Conservation (phyloP, 2,113 vertebrate species). For the Haemorhous mexicanus region DNA sequence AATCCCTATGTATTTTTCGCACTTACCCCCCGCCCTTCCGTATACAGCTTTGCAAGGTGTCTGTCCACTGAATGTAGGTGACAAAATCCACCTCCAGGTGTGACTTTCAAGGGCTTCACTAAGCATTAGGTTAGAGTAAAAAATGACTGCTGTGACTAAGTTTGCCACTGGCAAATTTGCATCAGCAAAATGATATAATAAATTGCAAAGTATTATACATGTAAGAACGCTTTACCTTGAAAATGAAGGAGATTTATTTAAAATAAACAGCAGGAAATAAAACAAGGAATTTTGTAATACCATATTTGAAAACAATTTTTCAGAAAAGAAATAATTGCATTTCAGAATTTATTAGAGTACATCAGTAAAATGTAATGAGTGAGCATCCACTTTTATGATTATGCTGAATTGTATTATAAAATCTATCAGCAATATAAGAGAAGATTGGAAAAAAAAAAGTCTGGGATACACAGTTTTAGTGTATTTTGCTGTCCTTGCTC, state of each 20-base stretch:
- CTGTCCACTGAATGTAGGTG: not conserved
- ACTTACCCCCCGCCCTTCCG: not conserved
- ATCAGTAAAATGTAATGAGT: constrained; percentile 1
- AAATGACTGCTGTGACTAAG: not conserved
- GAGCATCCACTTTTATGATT: constrained; percentile 9
- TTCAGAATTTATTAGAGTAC: constrained; percentile 18
- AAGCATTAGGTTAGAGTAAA: not conserved
- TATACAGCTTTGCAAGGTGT: not conserved
- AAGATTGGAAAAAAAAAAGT: not conserved
- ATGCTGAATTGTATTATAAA: not conserved
- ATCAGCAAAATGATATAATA: not conserved
- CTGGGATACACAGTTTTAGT: not conserved
- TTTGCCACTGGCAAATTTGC: not conserved
- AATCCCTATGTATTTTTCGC: not conserved
- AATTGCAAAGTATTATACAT: not conserved
- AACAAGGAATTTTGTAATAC: not conserved
- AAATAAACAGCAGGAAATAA: not conserved
- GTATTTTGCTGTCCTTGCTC: not conserved
- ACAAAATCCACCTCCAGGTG: not conserved
- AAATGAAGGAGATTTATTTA: not conserved
- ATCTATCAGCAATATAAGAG: not conserved
- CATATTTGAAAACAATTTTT: not conserved
- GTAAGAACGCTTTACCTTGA: not conserved
- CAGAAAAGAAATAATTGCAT: not conserved
- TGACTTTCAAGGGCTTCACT: not conserved